Percentiles rank a stretch among this genome's conserved stretches.
Conservation (phyloP, 2,888 invertebrate species). For the Eupithecia dodoneata region DNA sequence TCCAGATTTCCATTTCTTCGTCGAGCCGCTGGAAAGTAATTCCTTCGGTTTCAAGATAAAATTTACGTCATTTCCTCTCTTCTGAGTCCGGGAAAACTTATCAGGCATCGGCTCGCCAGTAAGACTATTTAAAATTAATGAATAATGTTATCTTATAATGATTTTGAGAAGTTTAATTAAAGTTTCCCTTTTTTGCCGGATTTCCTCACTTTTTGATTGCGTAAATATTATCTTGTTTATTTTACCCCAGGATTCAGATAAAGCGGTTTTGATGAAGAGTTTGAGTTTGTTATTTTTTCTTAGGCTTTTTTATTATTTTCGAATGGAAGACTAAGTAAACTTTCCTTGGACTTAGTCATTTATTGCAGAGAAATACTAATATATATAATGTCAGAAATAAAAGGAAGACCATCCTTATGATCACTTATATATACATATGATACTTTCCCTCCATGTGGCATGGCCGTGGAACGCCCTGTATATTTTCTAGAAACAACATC, state of each 20-base stretch:
- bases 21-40: conserved; percentile 78
- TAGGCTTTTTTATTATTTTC: conserved; percentile 15
- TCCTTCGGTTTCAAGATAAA: conserved; percentile 78
- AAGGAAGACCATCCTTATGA: no score
- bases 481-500: not conserved
- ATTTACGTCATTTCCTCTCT: conserved; percentile 80
- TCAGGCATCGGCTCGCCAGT: conserved; percentile 75
- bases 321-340: not conserved
- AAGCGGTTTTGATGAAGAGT: conserved; percentile 64
- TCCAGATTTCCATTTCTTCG: conserved; percentile 78
- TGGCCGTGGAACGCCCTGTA: no score
- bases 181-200: conserved; percentile 66
- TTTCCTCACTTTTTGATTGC: conserved; percentile 74
- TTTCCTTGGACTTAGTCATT: not conserved
- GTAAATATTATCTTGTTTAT: conserved; percentile 77
- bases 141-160: conserved; percentile 84
- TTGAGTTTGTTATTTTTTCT: conserved; percentile 51
- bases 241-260: conserved; percentile 63
- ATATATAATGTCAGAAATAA: no score
- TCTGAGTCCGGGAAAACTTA: conserved; percentile 77
- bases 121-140: conserved; percentile 82
- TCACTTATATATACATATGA: no score
- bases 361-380: not conserved
- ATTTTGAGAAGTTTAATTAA: conserved; percentile 81
- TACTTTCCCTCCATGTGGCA: no score